Evolutionary conservation across 2,888 invertebrate genomes (phyloP), one percentile per base, ranked within the genome.

Genomic region (Coecobrya sp.): DNA sequence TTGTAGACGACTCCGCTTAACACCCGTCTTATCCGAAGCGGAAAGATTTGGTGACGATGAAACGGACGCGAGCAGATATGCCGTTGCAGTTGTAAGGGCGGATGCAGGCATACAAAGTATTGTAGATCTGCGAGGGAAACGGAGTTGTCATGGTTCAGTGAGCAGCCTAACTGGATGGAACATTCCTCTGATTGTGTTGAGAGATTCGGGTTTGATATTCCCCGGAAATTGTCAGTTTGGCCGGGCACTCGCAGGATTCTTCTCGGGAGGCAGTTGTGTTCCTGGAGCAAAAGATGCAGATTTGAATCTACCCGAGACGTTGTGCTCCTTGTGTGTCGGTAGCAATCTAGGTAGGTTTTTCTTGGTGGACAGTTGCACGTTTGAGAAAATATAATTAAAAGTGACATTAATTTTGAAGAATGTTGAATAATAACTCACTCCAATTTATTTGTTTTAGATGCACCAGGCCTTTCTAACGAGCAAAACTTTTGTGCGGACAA

Each of bases 21-120:
- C 93, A 27, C 95, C 95, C 42, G 93, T 95, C 19, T 81, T 95
- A 68, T 93, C 94, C 4, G 95, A 95, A 84, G 94, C 94, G 4
- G 94, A 94, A 59, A 86, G 94, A 49, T 95, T 95, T 90, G 95
- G 94, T 10, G 95, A 95, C 79, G 95, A 95, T 82, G 95, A 95
- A 22, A 93, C 94, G 13, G 95, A 95, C 81, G 94, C 95, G n/a
- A 73, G 52, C 19, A 85, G 94, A 16, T 95, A 94, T 79, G 92
- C 94, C 0, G 94, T 94, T 0, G 94, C 94, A 1, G 94, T 94
- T 10, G 94, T 94, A 7, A 84, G 94, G 82, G 92, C 94, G 0
- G 94, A 95, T 55, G 93, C 95, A 1, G 95, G 95, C 19, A 93
- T 95, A 27, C 94, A 95, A 55, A 93, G 91, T 27, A 92, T 95